A percentile compares a stretch with the other conserved stretches of the same genome.
Conservation (phyloP, 2,888 invertebrate genomes). For the Fissipunctia ypsillon region DNA sequence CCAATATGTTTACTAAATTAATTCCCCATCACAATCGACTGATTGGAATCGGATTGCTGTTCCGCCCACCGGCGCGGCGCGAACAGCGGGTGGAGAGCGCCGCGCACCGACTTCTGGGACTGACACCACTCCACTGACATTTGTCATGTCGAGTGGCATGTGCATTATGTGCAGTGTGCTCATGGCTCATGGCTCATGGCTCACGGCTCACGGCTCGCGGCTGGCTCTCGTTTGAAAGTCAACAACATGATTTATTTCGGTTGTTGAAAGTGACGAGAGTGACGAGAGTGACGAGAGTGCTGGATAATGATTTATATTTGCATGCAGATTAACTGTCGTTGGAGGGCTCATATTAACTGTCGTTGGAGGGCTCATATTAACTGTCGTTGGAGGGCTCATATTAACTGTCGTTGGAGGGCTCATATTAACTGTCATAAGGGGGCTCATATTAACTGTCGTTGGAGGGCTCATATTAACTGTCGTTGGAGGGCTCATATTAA, state of each 20-base stretch:
- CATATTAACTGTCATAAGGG: too few species aligned
- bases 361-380: not conserved
- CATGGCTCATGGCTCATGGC: not conserved
- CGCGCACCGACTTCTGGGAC: not conserved
- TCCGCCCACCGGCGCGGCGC: not conserved
- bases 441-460: too few species aligned
- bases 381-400: not conserved
- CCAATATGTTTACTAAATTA: constrained; percentile 63
- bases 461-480: too few species aligned
- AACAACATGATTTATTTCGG: constrained; percentile 32
- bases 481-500: too few species aligned
- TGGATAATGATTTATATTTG: constrained; percentile 23
- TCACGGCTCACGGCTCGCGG: not conserved
- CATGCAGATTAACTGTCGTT: constrained; percentile 48
- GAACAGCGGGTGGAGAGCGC: not conserved
- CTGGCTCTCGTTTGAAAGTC: constrained; percentile 5
- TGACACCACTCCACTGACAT: too few species aligned
- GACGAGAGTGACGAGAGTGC: constrained; percentile 19
- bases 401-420: not conserved
- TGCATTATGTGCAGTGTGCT: not conserved
- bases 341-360: constrained; percentile 4
- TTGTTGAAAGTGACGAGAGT: constrained; percentile 20
- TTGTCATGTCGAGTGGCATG: not conserved
- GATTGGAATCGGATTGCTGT: constrained; percentile 44
- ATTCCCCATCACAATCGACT: constrained; percentile 49